Base-by-base conservation (phyloP, 2,113 vertebrate genomes). In the Halcyon senegalensis region DNA sequence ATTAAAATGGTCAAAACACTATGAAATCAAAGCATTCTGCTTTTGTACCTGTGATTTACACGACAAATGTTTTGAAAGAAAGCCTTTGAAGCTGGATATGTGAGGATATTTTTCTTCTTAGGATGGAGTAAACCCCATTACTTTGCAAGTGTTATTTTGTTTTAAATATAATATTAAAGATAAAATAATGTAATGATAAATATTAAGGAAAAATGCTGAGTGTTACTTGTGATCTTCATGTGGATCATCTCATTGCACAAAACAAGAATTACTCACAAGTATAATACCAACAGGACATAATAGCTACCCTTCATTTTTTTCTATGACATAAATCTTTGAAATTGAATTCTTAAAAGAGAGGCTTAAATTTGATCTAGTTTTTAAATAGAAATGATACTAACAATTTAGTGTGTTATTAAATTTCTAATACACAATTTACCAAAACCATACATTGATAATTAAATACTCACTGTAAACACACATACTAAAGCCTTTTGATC, bases 1-100 rank as follows among this genome's bases (percentile, higher is more conserved):
- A 98, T 94, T 94, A 87, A 93, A 96, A 96, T 92, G 96, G 96
- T 96, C 95, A 83, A 95, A 67, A 72, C 96, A 97, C 97, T 97
- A 94, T 98, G 98, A 98, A 98, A 98, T 98, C 95, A 63, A 95
- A 93, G 96, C 97, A 95, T 96, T 98, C 94, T 95, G 93, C 97
- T 96, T 98, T 97, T 98, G 97, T 97, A 95, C 86, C 77, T 80
- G 43, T 91, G 97, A 98, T 98, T 98, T 98, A 96, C 98, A 98
- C 96, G 89, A 94, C 75, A 90, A 97, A 93, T 44, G 90, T 96
- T 96, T 90, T 84, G 87, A 96, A 93, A 89, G 87, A 90, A 85
- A 86, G 78, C 62, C 96, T 98, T 97, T 98, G 98, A 98, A 97
- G 96, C 85, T 75, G 21, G 68, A 64, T 95, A 16, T 23, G 31